Percentiles rank a stretch among this genome's conserved stretches.
phyloP scores from a whole-genome alignment of 1,140 invertebrate species.

The Bathynomus jamesi region DNA sequence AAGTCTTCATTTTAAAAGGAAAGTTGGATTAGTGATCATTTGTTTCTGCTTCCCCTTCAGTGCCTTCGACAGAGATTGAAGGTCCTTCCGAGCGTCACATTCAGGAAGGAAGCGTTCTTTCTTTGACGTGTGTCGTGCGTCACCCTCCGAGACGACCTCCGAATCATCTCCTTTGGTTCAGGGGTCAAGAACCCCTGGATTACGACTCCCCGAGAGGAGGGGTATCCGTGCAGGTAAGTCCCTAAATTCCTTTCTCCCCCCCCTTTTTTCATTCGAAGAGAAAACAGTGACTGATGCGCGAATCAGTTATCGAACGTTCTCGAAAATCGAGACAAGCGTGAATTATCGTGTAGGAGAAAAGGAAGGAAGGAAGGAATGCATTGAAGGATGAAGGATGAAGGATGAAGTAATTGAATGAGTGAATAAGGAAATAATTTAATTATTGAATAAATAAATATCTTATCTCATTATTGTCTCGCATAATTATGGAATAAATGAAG shows the following conservation, averaged over 20 bases:
- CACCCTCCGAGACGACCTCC: conserved; percentile 20
- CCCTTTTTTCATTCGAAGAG: too few relatives aligned
- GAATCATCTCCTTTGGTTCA: conserved; percentile 25
- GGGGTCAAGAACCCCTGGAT: conserved; percentile 16
- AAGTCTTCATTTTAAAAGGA: not conserved
- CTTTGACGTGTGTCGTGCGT: conserved; percentile 23
- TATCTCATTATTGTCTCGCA: too few relatives aligned
- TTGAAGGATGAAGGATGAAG: too few relatives aligned
- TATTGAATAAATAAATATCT: too few relatives aligned
- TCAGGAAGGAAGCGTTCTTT: conserved; percentile 21
- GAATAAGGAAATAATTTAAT: too few relatives aligned
- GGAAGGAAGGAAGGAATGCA: too few relatives aligned
- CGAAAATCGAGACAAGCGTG: not conserved
- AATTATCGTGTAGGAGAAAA: too few relatives aligned
- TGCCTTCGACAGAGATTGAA: conserved; percentile 11
- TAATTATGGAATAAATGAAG: too few relatives aligned
- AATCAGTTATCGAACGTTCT: not conserved
- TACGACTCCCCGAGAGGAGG: conserved; percentile 24
- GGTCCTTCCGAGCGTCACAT: conserved; percentile 22
- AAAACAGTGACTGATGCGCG: too few relatives aligned
- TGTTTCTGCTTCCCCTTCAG: not conserved
- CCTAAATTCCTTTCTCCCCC: too few relatives aligned
- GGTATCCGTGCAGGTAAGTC: conserved; percentile 23
- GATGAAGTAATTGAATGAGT: too few relatives aligned
- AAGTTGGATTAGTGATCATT: not conserved